Evolutionary conservation across 2,888 invertebrate genomes (phyloP).

Genomic region (Cactoblastis cactorum): DNA sequence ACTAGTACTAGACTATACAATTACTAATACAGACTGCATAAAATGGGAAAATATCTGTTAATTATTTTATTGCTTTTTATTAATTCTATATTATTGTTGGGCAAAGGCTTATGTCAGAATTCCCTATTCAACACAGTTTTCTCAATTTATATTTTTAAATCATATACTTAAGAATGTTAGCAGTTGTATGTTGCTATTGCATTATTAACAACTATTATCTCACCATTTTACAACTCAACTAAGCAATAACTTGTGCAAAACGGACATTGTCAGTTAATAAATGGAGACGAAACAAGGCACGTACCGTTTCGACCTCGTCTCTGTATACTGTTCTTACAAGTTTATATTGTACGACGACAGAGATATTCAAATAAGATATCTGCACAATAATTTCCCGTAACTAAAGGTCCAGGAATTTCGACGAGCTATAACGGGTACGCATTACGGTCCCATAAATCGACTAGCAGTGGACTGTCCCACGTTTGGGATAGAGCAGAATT

Average conservation of each 20-base stretch:
- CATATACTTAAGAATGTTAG: too few relatives aligned
- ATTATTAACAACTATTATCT: not conserved
- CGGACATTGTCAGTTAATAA: not conserved
- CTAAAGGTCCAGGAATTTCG: conserved; percentile 27
- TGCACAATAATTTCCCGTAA: conserved; percentile 35
- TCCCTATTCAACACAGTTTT: too few relatives aligned
- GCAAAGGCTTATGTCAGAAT: too few relatives aligned
- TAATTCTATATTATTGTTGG: too few relatives aligned
- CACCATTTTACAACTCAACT: not conserved
- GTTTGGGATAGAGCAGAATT: not conserved
- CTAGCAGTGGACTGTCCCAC: not conserved
- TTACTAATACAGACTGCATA: too few relatives aligned
- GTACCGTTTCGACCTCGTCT: conserved; percentile 15
- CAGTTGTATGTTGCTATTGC: too few relatives aligned
- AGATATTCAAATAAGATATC: conserved; percentile 38
- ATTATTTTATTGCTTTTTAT: too few relatives aligned
- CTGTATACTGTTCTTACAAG: conserved; percentile 21
- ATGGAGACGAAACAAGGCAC: conserved; percentile 7
- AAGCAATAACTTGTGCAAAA: not conserved
- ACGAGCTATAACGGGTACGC: conserved; percentile 28
- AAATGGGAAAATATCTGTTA: too few relatives aligned
- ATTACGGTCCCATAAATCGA: conserved; percentile 44
- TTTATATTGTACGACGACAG: conserved; percentile 29
- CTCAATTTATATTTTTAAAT: too few relatives aligned
- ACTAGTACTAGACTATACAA: too few relatives aligned